Conservation (phyloP, 1,140 invertebrate species). For the Papilio glaucus region DNA sequence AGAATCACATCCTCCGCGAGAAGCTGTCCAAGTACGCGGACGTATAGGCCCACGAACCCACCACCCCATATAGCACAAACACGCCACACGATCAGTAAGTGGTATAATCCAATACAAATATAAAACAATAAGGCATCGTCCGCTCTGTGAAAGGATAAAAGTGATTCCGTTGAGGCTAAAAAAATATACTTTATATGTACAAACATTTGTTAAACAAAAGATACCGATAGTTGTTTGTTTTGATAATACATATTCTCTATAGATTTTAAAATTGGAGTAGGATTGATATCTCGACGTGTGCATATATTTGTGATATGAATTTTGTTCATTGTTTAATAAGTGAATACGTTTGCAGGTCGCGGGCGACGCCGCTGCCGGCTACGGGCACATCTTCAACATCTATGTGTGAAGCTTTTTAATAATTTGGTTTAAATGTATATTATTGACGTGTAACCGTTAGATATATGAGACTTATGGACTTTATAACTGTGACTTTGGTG, state of each 20-base stretch:
- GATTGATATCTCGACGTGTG: too few species aligned
- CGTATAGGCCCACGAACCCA: constrained; percentile 84
- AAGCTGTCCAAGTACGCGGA: constrained; percentile 94
- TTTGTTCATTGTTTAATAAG: too few species aligned
- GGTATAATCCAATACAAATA: constrained; percentile 25
- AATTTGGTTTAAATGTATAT: constrained; percentile 57
- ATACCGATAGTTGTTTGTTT: too few species aligned
- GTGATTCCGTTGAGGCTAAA: too few species aligned
- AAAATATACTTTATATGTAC: too few species aligned
- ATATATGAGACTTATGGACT: constrained; percentile 47
- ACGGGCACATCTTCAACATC: constrained; percentile 53
- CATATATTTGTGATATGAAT: too few species aligned
- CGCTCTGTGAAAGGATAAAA: too few species aligned
- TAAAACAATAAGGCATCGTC: too few species aligned
- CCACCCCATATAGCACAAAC: constrained; percentile 68
- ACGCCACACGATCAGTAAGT: constrained; percentile 71
- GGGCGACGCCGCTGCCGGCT: constrained; percentile 55
- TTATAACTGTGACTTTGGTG: constrained; percentile 45
- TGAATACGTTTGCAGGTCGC: constrained; percentile 55
- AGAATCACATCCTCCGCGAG: constrained; percentile 94
- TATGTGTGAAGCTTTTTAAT: constrained; percentile 58
- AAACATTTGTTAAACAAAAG: too few species aligned
- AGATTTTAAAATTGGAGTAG: too few species aligned
- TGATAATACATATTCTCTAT: too few species aligned
- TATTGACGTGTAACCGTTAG: constrained; percentile 55